A percentile compares a stretch with the other conserved stretches of the same genome.
phyloP scores from a whole-genome alignment of 2,888 invertebrate species.

The Deilephila porcellus region DNA sequence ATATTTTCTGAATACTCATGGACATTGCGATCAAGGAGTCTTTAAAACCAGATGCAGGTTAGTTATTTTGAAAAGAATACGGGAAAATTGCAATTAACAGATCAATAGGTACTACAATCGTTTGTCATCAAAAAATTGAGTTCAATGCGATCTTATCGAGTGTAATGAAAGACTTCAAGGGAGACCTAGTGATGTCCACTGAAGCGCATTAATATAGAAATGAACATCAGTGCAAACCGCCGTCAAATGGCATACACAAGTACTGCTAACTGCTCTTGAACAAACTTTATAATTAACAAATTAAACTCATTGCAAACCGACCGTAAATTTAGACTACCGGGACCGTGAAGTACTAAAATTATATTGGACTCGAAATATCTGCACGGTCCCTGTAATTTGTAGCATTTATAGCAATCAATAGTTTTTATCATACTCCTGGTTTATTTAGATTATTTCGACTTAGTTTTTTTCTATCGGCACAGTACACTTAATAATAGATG shows the following conservation, averaged over 20 bases:
- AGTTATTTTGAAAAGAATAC: too few species aligned
- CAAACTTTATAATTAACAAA: conserved; percentile 23
- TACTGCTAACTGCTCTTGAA: conserved; percentile 21
- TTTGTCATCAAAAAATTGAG: not conserved
- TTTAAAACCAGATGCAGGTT: too few species aligned
- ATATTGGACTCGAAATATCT: not conserved
- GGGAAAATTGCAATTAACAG: too few species aligned
- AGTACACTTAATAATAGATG: too few species aligned
- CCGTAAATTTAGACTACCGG: conserved; percentile 12
- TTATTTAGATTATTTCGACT: too few species aligned
- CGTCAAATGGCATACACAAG: conserved; percentile 16
- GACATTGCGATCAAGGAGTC: too few species aligned
- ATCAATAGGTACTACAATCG: not conserved
- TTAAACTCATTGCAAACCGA: conserved; percentile 19
- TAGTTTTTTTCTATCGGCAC: too few species aligned
- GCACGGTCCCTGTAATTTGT: not conserved
- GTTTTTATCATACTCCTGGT: not conserved
- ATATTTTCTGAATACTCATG: too few species aligned
- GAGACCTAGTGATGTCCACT: not conserved
- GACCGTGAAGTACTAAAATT: not conserved
- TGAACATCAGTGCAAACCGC: not conserved
- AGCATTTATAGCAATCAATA: not conserved
- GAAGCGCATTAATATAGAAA: not conserved
- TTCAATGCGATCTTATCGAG: not conserved
- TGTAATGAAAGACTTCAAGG: not conserved